These are phyloP conservation scores for Desoria tigrina DNA, from an alignment of 2,888 invertebrate genomes.

Conservation along the genomic window DNA sequence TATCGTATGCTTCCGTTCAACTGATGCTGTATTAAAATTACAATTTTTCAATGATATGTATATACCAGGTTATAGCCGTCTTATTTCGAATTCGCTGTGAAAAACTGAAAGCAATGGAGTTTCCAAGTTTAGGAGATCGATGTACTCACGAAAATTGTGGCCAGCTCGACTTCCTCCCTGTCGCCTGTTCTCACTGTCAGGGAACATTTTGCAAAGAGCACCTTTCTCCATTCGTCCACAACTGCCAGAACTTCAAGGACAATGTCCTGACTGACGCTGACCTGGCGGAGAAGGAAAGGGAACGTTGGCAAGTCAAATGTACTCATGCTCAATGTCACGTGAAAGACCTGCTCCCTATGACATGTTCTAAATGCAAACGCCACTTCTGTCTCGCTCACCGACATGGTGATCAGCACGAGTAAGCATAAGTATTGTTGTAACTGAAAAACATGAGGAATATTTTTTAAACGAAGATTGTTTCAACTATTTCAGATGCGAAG, in stretches of 20 bases:
- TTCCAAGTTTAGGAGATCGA: conserved; percentile 70
- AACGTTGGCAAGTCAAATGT: conserved; percentile 58
- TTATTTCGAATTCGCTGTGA: too few relatives aligned
- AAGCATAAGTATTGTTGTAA: too few relatives aligned
- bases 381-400: conserved; percentile 74
- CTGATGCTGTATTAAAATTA: too few relatives aligned
- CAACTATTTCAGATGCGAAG: conserved; percentile 22
- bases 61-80: too few relatives aligned
- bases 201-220: conserved; percentile 70
- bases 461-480: not conserved
- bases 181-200: conserved; percentile 66
- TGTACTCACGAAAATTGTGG: conserved; percentile 67
- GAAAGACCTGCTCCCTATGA: conserved; percentile 66
- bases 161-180: conserved; percentile 71
- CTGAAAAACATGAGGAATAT: too few relatives aligned
- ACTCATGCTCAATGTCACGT: conserved; percentile 64
- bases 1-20: too few relatives aligned
- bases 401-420: conserved; percentile 63
- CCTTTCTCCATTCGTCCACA: conserved; percentile 63
- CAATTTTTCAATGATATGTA: too few relatives aligned
- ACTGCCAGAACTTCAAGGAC: conserved; percentile 58
- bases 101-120: conserved; percentile 59
- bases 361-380: conserved; percentile 67
- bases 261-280: conserved; percentile 53
- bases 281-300: conserved; percentile 35